Evolutionary conservation across 2,888 invertebrate species (phyloP), one percentile per base, ranked within the genome.

Genomic region (Homarus gammarus): DNA sequence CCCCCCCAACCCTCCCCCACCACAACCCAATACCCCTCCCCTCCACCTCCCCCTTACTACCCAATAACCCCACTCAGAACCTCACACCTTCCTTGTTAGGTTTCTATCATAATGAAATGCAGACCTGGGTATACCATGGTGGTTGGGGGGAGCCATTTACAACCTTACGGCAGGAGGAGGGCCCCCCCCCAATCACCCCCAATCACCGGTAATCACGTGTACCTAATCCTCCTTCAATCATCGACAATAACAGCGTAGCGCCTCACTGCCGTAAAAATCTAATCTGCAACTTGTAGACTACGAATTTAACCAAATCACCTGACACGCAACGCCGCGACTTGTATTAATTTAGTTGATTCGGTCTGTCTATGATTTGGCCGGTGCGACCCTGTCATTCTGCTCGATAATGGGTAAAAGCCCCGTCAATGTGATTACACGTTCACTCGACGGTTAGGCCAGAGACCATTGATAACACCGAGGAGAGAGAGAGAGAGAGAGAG

Each of bases 331-430:
- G 40, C 51, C 56, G 40, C 70, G 72, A 79, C 86, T 86, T 86
- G 86, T 86, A 86, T 86, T 86, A 86, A 86, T 86, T 86, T 86
- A 81, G 49, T 81, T 73, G 87, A 79, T 87, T 87, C 78, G 79
- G 31, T 61, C 36, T 68, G 72, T 40, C 87, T 81, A 81, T 81
- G 79, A 79, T 87, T 86, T 87, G 86, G 56, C 79, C 79, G 79
- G 49, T 49, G 72, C 87, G 73, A 81, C 87, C 87, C 81, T 73
- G 73, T 81, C 79, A 86, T 86, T 86, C 36, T 33, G 56, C 36
- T 38, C 70, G 86, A 79, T 86, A 86, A 86, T 86, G 79, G 85
- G 72, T 70, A 72, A 86, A 86, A 79, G 86, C 44, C 44, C 78
- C 86, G 70, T 86, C 79, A 70, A 79, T 70, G 78, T 86, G 86